phyloP scores from a whole-genome alignment of 2,113 vertebrate species.

The Cottus gobio region DNA sequence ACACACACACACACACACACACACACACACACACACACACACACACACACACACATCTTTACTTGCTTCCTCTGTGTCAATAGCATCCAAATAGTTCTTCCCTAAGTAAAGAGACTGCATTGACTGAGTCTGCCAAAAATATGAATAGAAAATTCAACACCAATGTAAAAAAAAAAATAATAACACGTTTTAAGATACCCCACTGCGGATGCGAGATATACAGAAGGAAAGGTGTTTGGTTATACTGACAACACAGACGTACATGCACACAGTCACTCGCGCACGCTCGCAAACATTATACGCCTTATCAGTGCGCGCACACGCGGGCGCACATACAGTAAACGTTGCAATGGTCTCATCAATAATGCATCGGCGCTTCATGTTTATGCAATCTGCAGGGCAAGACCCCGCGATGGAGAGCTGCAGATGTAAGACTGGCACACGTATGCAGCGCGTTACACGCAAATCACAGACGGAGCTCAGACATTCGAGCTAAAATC shows the following conservation, averaged over 20 bases:
- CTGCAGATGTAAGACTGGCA: slow-evolving; percentile 47
- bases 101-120: slow-evolving; percentile 8
- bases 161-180: neutral
- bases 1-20: neutral
- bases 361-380: slow-evolving; percentile 91
- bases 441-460: slow-evolving; percentile 36
- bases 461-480: slow-evolving; percentile 56
- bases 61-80: slow-evolving; percentile 4
- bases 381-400: slow-evolving; percentile 90
- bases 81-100: slow-evolving; percentile 9
- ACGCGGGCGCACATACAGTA: slow-evolving; percentile 50
- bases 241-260: slow-evolving; percentile 34
- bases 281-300: slow-evolving; percentile 31
- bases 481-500: slow-evolving; percentile 52
- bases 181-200: neutral
- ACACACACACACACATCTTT: neutral
- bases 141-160: neutral
- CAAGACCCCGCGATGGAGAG: slow-evolving; percentile 67
- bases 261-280: slow-evolving; percentile 13
- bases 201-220: slow-evolving; percentile 14
- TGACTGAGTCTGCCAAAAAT: slow-evolving; percentile 1
- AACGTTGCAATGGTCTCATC: slow-evolving; percentile 82
- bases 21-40: neutral
- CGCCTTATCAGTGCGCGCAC: slow-evolving; percentile 35
- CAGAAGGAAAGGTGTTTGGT: slow-evolving; percentile 34